These are phyloP conservation scores for Epizoanthus stellaris DNA, from an alignment of 92 coral and sea anemone species.

Conservation along the genomic window DNA sequence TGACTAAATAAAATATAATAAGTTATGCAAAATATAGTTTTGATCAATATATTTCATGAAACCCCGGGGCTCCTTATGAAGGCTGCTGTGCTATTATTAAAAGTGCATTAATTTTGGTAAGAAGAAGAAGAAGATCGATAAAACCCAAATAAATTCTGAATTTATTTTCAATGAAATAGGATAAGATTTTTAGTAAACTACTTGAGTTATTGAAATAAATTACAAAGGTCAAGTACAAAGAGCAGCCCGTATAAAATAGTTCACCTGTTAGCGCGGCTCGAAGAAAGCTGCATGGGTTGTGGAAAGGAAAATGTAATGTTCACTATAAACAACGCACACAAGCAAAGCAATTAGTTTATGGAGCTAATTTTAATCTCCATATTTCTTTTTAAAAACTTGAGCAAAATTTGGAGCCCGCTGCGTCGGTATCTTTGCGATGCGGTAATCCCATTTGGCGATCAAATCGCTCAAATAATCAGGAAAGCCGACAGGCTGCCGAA, in stretches of 20 bases:
- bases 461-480: constrained; percentile 4
- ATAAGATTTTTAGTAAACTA: too few species aligned
- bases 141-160: too few species aligned
- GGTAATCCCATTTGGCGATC: constrained; percentile 36
- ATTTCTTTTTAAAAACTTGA: constrained; percentile 31
- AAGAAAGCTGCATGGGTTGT: too few species aligned
- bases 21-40: background rate
- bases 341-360: constrained; percentile 19
- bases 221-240: too few species aligned
- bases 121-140: background rate
- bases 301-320: background rate
- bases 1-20: background rate
- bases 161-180: too few species aligned
- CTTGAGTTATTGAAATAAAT: too few species aligned
- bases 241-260: too few species aligned
- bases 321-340: constrained; percentile 26
- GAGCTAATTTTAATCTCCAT: constrained; percentile 39
- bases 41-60: background rate
- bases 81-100: background rate
- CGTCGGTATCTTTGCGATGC: constrained; percentile 24
- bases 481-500: constrained; percentile 38
- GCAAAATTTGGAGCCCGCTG: constrained; percentile 27
- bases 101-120: constrained; percentile 16
- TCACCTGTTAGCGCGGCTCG: too few species aligned
- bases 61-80: background rate